Conservation (phyloP, 2,797 vertebrate species). For the Halcyon chelicuti region DNA sequence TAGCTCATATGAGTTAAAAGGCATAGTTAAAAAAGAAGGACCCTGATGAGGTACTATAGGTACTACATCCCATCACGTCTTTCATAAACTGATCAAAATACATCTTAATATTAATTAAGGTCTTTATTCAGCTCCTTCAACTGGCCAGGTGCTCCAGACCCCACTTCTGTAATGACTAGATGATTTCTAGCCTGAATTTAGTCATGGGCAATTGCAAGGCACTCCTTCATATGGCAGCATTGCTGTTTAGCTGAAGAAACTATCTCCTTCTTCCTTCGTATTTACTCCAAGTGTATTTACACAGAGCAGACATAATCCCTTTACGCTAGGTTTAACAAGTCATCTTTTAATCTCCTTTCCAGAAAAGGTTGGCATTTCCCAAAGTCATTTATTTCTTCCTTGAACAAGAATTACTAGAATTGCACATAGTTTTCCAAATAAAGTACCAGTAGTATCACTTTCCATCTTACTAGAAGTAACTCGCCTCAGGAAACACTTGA, state of each 20-base stretch:
- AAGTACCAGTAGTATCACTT: not conserved
- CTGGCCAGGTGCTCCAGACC: not conserved
- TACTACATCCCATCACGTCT: not conserved
- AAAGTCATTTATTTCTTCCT: not conserved
- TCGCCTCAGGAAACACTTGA: not conserved
- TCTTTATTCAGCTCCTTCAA: not conserved
- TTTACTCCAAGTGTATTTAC: not conserved
- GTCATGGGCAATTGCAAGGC: fast-evolving
- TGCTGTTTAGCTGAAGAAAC: not conserved
- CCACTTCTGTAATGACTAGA: not conserved
- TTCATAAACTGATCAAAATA: not conserved
- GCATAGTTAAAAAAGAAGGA: not conserved
- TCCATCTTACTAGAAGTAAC: not conserved
- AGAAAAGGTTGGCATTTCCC: not conserved
- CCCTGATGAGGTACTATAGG: not conserved
- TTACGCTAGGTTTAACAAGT: not conserved
- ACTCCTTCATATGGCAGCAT: fast-evolving
- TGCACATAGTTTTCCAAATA: not conserved
- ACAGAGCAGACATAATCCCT: not conserved
- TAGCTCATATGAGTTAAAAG: not conserved
- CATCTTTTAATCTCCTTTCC: not conserved
- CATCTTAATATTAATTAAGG: not conserved
- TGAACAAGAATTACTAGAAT: not conserved
- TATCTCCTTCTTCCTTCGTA: not conserved
- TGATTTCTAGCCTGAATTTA: not conserved